phyloP scores from a whole-genome alignment of 2,888 invertebrate species.

The Monopis laevigella region DNA sequence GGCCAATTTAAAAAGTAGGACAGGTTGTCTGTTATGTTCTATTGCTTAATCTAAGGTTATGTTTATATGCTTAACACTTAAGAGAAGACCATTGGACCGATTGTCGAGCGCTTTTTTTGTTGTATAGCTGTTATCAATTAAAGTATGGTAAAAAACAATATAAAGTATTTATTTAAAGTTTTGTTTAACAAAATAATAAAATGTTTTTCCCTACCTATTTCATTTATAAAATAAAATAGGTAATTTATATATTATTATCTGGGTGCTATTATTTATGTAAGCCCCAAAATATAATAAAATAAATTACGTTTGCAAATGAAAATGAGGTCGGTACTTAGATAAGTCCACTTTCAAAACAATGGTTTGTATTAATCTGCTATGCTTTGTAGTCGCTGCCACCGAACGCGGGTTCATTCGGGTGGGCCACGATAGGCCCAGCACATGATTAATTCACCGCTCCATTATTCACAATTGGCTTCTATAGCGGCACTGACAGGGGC shows the following conservation, averaged over 20 bases:
- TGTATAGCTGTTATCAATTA: too few relatives aligned
- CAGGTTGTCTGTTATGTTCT: too few relatives aligned
- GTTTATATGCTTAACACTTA: too few relatives aligned
- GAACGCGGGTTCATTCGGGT: background rate
- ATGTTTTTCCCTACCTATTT: too few relatives aligned
- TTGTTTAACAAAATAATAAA: too few relatives aligned
- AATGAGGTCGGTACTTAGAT: slow-evolving; percentile 6
- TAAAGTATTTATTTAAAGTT: too few relatives aligned
- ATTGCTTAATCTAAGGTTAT: too few relatives aligned
- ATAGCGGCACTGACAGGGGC: slow-evolving; percentile 44
- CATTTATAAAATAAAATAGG: background rate
- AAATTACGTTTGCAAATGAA: background rate
- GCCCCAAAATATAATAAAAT: background rate
- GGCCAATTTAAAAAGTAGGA: too few relatives aligned
- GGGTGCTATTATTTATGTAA: background rate
- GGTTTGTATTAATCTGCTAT: background rate
- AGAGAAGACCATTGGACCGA: too few relatives aligned
- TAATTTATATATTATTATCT: background rate
- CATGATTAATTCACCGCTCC: slow-evolving; percentile 40
- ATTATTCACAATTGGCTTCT: slow-evolving; percentile 56
- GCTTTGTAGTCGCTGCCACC: background rate
- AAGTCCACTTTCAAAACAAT: slow-evolving; percentile 4
- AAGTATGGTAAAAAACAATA: too few relatives aligned
- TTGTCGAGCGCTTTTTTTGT: too few relatives aligned
- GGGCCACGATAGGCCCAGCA: slow-evolving; percentile 15